Base-by-base conservation (phyloP, 2,888 invertebrate species). In the Agrotis exclamationis region DNA sequence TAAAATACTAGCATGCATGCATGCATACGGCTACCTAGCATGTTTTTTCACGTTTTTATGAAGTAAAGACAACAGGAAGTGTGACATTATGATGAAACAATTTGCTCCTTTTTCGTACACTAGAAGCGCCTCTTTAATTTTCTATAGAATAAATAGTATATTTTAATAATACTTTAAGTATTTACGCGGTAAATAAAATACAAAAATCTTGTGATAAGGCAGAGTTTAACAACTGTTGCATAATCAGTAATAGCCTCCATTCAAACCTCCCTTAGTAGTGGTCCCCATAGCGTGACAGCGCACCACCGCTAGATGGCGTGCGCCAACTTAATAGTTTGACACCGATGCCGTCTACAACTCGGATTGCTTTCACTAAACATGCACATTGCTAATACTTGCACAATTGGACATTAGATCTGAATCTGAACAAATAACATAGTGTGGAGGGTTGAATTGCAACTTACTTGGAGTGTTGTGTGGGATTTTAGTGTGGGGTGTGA, bases 291-390 rank as follows among this genome's bases (percentile, higher is more conserved):
- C 91, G 91, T 92, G 92, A 85, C 85, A 72, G 2, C 33, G 20
- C 18, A 44, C 80, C 59, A 75, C 82, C 86, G 74, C 77, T 88
- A 91, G 91, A 88, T 92, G 91, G 90, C 92, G 92, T 92, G 92
- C 88, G 87, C 80, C 14, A 59, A 58, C 80, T 80, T 90, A 90
- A 89, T 90, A 89, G 90, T 89, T 91, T 91, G 91, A 92, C 93
- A 92, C 90, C 85, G 78, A 45, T 67, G 54, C 80, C 67, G 67
- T 80, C 83, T 81, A 85, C 87, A 86, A 89, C 87, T 86, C 67
- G 86, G 88, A 92, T 90, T 91, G 88, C 89, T 87, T 84, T 88
- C 77, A 67, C 74, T 78, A 86, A 87, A 69, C 80, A 77, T 76
- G 79, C 72, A 68, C 73, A 70, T 58, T 58, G 67, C 67, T 79